Evolutionary conservation across 2,888 invertebrate genomes (phyloP), one percentile per base, ranked within the genome.

Genomic region (Melinopterus prodromus): DNA sequence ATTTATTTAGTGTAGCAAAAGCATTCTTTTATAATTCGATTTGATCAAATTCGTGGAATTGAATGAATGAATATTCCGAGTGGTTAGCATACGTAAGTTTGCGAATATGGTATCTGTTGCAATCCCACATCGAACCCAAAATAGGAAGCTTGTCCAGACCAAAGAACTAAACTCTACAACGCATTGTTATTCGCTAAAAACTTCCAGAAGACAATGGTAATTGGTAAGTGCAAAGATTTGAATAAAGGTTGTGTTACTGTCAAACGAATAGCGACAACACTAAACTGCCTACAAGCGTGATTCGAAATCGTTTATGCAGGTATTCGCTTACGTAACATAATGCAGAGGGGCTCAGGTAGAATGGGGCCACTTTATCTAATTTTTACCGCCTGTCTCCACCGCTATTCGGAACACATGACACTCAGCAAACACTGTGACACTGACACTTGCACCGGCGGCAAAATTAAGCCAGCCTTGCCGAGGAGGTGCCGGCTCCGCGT

Each of bases 401-500:
- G 53, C 53, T 53, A 53, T 53, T 53, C 53, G 7, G 53, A 53
- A 53, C 53, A 53, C 53, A 53, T 53, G 53, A 53, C 53, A 53
- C 53, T 9, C 53, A 12, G 53, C 53, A 53, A 53, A 53, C 26
- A 71, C 26, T 71, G 26, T 71, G 7, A 71, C 15, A 71, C 16
- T 71, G 15, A 16, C 71, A 35, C 35, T 71, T 35, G 71, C 71
- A 12, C 35, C 71, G 71, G 15, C 71, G 71, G 12, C 53, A 71
- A 71, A 71, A 35, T 71, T 26, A 71, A 71, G 35, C 71, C 35
- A 16, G 71, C 35, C 71, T 71, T 9, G 15, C 4, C 12, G 35
- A 71, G 26, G 3, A 26, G 12, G 15, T 71, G 71, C 26, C 26
- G 15, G 26, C 53, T 53, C 53, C 7, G 53, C 53, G 5, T 53